Evolutionary conservation across 37 sponge, comb jelly and placozoan species (phyloP).

Genomic region (Aplysina aerophoba): DNA sequence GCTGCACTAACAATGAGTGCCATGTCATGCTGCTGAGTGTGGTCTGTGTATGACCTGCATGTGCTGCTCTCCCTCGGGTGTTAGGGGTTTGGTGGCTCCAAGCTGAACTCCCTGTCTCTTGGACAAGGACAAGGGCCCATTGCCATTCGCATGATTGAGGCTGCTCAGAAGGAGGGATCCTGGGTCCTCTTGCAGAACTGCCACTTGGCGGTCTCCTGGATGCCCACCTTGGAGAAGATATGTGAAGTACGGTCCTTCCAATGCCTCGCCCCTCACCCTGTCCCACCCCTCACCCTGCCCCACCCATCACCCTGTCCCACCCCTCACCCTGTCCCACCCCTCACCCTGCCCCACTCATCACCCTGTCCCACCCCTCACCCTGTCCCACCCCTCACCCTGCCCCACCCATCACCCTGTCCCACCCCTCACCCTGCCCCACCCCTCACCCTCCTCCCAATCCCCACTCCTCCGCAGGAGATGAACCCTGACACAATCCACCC

Average conservation of each 20-base stretch:
- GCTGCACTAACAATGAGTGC: too few species aligned
- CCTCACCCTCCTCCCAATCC: not conserved
- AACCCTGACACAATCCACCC: constrained; percentile 97
- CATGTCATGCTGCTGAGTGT: too few species aligned
- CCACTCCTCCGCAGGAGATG: constrained; percentile 62
- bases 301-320: not conserved
- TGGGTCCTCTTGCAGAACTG: constrained; percentile 99
- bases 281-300: not conserved
- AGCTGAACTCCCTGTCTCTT: constrained; percentile 91
- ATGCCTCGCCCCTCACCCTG: not conserved
- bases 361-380: not conserved
- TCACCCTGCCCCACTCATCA: not conserved
- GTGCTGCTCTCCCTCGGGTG: not conserved
- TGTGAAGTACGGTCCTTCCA: constrained; percentile 71
- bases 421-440: too few species aligned
- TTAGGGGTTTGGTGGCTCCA: constrained; percentile 95
- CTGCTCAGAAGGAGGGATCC: constrained; percentile 93
- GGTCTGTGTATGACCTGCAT: not conserved
- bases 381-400: not conserved
- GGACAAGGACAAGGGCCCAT: constrained; percentile 99
- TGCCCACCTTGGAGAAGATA: constrained; percentile 95
- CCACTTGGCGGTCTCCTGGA: constrained; percentile 99
- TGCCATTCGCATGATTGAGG: constrained; percentile 96
- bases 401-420: not conserved
- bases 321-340: not conserved